Evolutionary conservation across 2,888 invertebrate genomes (phyloP).

Genomic region (Unio delphinus): DNA sequence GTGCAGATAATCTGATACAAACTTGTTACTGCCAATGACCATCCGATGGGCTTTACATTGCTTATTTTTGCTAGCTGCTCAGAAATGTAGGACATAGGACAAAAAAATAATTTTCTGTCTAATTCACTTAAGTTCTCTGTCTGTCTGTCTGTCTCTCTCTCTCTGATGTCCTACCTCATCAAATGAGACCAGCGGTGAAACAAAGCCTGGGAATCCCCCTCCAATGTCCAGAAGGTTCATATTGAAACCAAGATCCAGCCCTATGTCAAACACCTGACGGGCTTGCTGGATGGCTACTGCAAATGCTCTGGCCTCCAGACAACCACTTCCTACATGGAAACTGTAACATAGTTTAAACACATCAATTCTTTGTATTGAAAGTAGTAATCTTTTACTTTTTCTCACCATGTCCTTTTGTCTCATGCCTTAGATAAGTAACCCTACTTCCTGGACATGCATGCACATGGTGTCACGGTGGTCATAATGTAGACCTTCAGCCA

Average conservation of each 20-base stretch:
- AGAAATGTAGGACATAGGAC: neutral
- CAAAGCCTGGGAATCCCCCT: conserved; percentile 88
- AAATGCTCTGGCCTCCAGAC: conserved; percentile 86
- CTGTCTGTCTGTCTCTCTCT: neutral
- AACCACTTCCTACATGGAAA: conserved; percentile 96
- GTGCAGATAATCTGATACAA: too few species aligned
- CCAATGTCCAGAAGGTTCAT: conserved; percentile 89
- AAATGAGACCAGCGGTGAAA: conserved; percentile 78
- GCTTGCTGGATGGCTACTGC: conserved; percentile 83
- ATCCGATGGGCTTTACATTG: neutral
- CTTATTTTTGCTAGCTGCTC: neutral
- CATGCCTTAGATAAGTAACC: too few species aligned
- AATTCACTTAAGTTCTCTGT: too few species aligned
- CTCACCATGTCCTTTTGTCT: too few species aligned
- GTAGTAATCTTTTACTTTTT: too few species aligned
- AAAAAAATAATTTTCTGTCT: too few species aligned
- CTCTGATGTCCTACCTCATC: conserved; percentile 75
- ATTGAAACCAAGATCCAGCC: conserved; percentile 81
- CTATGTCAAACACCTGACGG: conserved; percentile 83
- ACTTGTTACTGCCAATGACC: too few species aligned
- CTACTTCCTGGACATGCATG: too few species aligned
- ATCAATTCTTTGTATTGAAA: too few species aligned
- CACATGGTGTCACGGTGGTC: too few species aligned
- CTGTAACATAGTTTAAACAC: conserved; percentile 72
- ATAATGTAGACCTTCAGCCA: too few species aligned